These are phyloP conservation scores for Formica aserva DNA, from an alignment of 2,888 invertebrate genomes.

Conservation along the genomic window DNA sequence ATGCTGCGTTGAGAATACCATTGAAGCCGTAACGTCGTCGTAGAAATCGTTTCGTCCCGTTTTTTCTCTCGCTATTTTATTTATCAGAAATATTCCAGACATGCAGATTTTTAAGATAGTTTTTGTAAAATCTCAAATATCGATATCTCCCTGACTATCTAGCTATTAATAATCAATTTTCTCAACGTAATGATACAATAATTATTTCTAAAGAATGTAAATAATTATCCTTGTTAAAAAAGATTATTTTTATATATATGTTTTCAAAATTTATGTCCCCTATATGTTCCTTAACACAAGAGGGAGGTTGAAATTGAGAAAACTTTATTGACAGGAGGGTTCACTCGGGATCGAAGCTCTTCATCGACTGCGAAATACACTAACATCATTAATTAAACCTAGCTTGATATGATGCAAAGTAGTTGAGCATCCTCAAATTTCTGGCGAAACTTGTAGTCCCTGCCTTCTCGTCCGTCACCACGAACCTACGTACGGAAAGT, in stretches of 20 bases:
- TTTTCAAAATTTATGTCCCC: not conserved
- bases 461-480: not conserved
- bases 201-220: not conserved
- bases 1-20: conserved; percentile 24
- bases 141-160: not conserved
- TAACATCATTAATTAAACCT: conserved; percentile 62
- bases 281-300: not conserved
- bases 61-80: not conserved
- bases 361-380: conserved; percentile 27
- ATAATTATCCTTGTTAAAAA: not conserved
- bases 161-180: not conserved
- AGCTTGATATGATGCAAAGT: conserved; percentile 29
- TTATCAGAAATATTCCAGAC: conserved; percentile 27
- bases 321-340: not conserved
- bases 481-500: conserved; percentile 2
- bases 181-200: not conserved
- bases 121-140: not conserved
- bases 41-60: conserved; percentile 13
- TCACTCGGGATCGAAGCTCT: conserved; percentile 7
- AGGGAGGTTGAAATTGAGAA: not conserved
- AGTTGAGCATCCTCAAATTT: conserved; percentile 53
- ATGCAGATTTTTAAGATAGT: not conserved
- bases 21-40: conserved; percentile 12
- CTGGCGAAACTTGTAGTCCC: conserved; percentile 47
- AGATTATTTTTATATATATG: not conserved